phyloP scores from a whole-genome alignment of 2,113 vertebrate species.

The Chionis minor region DNA sequence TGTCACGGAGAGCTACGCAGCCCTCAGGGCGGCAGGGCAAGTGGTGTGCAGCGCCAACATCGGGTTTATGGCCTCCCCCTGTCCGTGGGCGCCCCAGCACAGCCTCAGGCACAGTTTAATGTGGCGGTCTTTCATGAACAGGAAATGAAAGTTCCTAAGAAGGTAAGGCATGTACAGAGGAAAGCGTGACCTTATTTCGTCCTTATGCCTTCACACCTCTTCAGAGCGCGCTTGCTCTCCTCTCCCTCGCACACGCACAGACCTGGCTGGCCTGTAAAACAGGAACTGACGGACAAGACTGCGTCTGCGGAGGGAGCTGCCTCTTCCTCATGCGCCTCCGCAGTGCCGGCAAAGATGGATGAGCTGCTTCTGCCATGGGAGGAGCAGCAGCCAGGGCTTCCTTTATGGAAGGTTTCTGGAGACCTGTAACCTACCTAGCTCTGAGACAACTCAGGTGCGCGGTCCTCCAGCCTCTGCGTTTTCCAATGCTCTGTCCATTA shows the following conservation, averaged over 20 bases:
- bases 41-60: neutral
- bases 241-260: neutral
- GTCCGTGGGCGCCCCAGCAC: neutral
- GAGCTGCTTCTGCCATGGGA: neutral
- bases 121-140: neutral
- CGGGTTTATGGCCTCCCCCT: neutral
- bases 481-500: neutral
- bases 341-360: neutral
- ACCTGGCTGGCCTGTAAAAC: neutral
- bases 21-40: neutral
- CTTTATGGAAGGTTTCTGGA: neutral
- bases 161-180: rapidly evolving
- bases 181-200: neutral
- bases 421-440: neutral
- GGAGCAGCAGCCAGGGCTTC: neutral
- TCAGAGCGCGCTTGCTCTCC: neutral
- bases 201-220: neutral
- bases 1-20: neutral
- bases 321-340: neutral
- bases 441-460: neutral
- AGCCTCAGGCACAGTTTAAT: neutral
- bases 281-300: neutral
- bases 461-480: neutral
- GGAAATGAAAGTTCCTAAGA: neutral
- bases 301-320: neutral